Evolutionary conservation across 2,797 vertebrate genomes (phyloP).

Genomic region (Xiphorhynchus erythropygius): DNA sequence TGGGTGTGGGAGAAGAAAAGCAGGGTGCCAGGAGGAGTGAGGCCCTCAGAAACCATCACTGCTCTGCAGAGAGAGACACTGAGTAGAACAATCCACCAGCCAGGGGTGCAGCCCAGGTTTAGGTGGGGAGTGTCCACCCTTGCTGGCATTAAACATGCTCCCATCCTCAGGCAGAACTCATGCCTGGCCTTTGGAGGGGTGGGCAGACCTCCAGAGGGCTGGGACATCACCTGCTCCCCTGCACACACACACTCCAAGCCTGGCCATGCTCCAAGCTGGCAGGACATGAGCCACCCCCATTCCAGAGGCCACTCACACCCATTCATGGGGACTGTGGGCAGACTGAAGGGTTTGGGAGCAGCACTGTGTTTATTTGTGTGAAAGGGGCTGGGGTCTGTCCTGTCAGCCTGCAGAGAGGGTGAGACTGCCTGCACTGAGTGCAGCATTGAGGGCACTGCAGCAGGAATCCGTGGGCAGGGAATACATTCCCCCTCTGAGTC

Average conservation of each 20-base stretch:
- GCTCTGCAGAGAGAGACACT: neutral
- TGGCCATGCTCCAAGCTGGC: neutral
- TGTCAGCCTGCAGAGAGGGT: neutral
- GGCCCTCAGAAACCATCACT: neutral
- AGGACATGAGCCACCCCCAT: neutral
- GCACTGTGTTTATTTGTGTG: neutral
- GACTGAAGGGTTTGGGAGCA: neutral
- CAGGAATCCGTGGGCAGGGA: neutral
- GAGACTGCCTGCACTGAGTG: neutral
- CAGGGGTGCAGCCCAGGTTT: neutral
- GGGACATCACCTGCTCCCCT: neutral
- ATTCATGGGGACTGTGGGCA: accelerated
- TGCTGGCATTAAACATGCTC: neutral
- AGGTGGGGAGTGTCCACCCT: neutral
- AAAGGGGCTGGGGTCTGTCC: neutral
- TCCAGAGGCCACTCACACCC: neutral
- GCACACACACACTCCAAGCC: neutral
- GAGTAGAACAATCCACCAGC: neutral
- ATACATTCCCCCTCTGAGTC: neutral
- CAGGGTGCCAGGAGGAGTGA: neutral
- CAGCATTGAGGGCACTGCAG: neutral
- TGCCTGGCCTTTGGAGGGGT: neutral
- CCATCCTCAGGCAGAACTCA: neutral
- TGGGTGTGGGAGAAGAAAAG: neutral
- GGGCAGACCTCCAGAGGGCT: neutral